phyloP scores from a whole-genome alignment of 2,888 invertebrate species.

The Danaus chrysippus region DNA sequence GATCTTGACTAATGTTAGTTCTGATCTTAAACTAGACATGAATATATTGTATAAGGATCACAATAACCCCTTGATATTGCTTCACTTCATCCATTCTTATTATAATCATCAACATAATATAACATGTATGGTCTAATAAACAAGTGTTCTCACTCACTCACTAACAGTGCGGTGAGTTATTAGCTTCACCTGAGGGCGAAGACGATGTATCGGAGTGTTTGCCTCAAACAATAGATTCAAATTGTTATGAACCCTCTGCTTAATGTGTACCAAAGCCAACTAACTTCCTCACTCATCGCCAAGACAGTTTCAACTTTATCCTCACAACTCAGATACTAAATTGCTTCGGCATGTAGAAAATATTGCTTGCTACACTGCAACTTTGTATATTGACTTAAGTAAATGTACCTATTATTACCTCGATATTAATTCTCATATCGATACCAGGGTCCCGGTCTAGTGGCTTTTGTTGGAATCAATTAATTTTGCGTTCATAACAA shows the following conservation, averaged over 20 bases:
- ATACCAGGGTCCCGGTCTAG: constrained; percentile 18
- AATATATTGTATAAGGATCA: too few relatives aligned
- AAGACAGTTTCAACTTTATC: constrained; percentile 10
- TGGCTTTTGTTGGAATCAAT: constrained; percentile 16
- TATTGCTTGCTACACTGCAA: constrained; percentile 25
- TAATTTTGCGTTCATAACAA: constrained; percentile 13
- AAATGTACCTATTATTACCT: constrained; percentile 33
- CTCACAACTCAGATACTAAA: background rate
- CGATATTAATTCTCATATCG: constrained; percentile 28
- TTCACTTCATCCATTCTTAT: too few relatives aligned
- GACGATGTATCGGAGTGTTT: constrained; percentile 47
- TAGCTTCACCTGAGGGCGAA: constrained; percentile 68
- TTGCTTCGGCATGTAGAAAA: background rate
- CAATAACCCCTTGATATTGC: too few relatives aligned
- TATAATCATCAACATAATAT: too few relatives aligned
- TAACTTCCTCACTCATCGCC: constrained; percentile 9
- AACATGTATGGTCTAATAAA: background rate
- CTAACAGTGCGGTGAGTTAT: constrained; percentile 43
- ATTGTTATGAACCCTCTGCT: constrained; percentile 51
- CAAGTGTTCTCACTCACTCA: background rate
- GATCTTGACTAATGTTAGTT: too few relatives aligned
- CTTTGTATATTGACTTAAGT: constrained; percentile 33
- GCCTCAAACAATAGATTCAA: constrained; percentile 63
- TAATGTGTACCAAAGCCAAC: constrained; percentile 26
- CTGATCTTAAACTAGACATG: too few relatives aligned